Base-by-base conservation (phyloP, 2,113 vertebrate species). In the Nyctereutes procyonoides region DNA sequence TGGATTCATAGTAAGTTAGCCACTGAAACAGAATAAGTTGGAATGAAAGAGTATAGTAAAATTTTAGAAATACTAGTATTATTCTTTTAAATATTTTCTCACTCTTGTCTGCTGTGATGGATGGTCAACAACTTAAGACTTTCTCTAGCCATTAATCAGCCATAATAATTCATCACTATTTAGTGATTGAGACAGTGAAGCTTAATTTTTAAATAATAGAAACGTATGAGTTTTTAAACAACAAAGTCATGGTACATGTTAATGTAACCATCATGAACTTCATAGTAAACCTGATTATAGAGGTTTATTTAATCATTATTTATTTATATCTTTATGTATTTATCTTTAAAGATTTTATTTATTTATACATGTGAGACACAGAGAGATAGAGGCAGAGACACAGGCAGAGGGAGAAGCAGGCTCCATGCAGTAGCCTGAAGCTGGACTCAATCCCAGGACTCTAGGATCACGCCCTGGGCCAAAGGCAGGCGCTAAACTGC, bases 21-120 rank as follows among this genome's bases (percentile, higher is more conserved):
- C 38, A 43, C 48, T 93, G 62, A 90, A 43, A 90, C 43, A 83
- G 26, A 83, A 55, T 80, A 95, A 67, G 15, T 51, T 86, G 38
- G 4, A 4, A 85, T 80, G 35, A 80, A 56, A 19, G 0, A 87
- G 43, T 86, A 20, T 24, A 55, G 11, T 95, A 93, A 63, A n/a
- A 19, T 67, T 95, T 97, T 88, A 85, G n/a, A 51, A 60, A 65
- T 89, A 69, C 82, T 82, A 51, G 7, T 79, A 79, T 71, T 93
- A 48, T 95, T 84, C 32, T 93, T 96, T 96, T 86, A 20, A 93
- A 48, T 80, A 81, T 69, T 90, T 92, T 53, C 28, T 84, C 30
- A 12, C 13, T 71, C 10, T 83, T 28, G 32, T 35, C 2, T 96
- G 6, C 28, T 89, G 12, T 83, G 88, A 26, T 30, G 76, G 86